Conservation (phyloP, 2,888 invertebrate genomes). For the Drosophila phalerata region DNA sequence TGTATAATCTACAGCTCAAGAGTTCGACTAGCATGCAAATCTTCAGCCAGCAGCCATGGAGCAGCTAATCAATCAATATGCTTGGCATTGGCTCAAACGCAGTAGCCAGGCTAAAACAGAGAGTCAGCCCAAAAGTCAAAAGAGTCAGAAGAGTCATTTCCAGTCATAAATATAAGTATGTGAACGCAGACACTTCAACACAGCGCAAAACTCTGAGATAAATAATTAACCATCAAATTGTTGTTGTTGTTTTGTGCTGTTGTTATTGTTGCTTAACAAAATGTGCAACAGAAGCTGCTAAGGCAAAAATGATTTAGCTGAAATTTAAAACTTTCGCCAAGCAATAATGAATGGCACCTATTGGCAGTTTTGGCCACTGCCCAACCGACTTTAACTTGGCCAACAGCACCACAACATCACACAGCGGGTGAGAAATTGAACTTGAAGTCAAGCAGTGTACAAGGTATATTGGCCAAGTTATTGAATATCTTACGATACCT, state of each 20-base stretch:
- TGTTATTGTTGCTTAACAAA: conserved; percentile 41
- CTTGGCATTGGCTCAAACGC: conserved; percentile 17
- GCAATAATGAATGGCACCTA: conserved; percentile 55
- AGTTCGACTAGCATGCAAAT: conserved; percentile 49
- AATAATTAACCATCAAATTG: conserved; percentile 69
- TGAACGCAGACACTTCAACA: conserved; percentile 44
- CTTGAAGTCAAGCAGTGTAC: conserved; percentile 9
- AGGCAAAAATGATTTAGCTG: conserved; percentile 44
- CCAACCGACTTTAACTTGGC: conserved; percentile 14
- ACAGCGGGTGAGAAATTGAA: conserved; percentile 57
- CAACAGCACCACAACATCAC: conserved; percentile 6
- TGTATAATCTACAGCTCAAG: conserved; percentile 16
- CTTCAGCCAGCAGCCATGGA: conserved; percentile 49
- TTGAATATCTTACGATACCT: neutral
- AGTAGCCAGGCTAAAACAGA: conserved; percentile 29
- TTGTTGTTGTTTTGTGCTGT: conserved; percentile 18
- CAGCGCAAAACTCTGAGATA: conserved; percentile 36
- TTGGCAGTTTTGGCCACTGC: conserved; percentile 38
- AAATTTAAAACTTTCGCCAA: conserved; percentile 72
- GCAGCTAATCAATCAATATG: conserved; percentile 62
- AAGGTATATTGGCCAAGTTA: conserved; percentile 6
- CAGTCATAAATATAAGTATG: conserved; percentile 38
- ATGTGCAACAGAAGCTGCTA: conserved; percentile 61
- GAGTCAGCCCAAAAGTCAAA: conserved; percentile 4
- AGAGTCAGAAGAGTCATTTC: conserved; percentile 42